These are phyloP conservation scores for Pharmacophagus antenor DNA, from an alignment of 2,888 invertebrate species.

Conservation along the genomic window DNA sequence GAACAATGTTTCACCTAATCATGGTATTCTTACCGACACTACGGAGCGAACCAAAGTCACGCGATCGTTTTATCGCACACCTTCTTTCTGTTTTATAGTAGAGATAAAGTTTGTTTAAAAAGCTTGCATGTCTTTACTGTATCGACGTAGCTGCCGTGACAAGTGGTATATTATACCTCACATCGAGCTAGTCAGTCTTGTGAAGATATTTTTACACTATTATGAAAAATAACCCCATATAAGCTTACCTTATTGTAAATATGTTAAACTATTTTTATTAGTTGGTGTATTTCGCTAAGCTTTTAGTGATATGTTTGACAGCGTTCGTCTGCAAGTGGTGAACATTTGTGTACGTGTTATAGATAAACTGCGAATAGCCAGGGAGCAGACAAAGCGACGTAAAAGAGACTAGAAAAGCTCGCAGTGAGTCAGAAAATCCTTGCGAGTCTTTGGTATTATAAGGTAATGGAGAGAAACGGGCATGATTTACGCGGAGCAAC, in stretches of 20 bases:
- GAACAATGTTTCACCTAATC: constrained; percentile 59
- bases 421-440: constrained; percentile 54
- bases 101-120: constrained; percentile 77
- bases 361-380: constrained; percentile 34
- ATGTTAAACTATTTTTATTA: constrained; percentile 26
- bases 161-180: constrained; percentile 64
- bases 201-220: constrained; percentile 15
- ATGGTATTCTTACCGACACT: constrained; percentile 66
- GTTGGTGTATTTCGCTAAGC: constrained; percentile 25
- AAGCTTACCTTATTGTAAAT: no score
- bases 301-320: constrained; percentile 24
- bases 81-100: constrained; percentile 74
- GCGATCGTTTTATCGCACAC: constrained; percentile 78
- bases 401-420: constrained; percentile 42
- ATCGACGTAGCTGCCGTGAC: constrained; percentile 71
- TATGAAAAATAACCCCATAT: constrained; percentile 27
- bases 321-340: constrained; percentile 18
- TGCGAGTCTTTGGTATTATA: constrained; percentile 75
- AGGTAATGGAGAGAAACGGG: constrained; percentile 79
- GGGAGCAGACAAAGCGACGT: constrained; percentile 36
- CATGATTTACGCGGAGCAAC: constrained; percentile 72
- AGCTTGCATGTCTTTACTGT: constrained; percentile 73
- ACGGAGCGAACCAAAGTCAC: constrained; percentile 65
- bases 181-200: constrained; percentile 33
- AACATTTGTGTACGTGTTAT: constrained; percentile 28